Evolutionary conservation across 2,797 vertebrate genomes (phyloP), one percentile per base, ranked within the genome.

Genomic region (Potorous gilbertii): DNA sequence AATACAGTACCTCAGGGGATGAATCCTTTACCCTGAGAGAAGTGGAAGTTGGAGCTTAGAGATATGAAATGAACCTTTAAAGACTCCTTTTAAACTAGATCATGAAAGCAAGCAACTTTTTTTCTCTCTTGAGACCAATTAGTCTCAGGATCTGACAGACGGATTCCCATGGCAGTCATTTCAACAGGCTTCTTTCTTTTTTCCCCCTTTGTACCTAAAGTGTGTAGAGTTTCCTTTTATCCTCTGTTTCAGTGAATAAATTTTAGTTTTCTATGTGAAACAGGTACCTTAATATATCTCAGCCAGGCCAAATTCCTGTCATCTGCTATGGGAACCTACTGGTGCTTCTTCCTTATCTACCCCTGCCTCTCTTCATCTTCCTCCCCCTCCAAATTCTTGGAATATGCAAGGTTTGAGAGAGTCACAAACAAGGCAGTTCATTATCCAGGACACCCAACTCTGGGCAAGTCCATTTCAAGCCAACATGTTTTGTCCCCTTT

Each of bases 21-120:
- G 40, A 81, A 81, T 81, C 74, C 40, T 46, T 46, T 81, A 24
- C n/a, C 74, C 74, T 81, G 74, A 81, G 40, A 81, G 40, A 46
- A 81, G 40, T 28, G 28, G 93, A 95, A 94, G 54, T 92, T 74
- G 54, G 1, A 50, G 66, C 52, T 97, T 90, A 95, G 90, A 92
- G 56, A 95, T 87, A 90, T 74, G 31, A 0, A 0, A n/a, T 93
- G 57, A 95, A 96, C 54, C 31, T 94, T 93, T 96, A 92, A 92
- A 90, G 93, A 95, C 92, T 87, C 1, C 66, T 31, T 93, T 91
- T 97, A 95, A 92, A 96, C 94, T n/a, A 92, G 55, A 55, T 94
- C 2, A 74, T 90, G 40, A 54, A 93, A 52, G 93, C 55, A 95
- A 95, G 90, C 92, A 97, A 54, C 90, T 94, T 90, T 52, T 74